Evolutionary conservation across 2,888 invertebrate species (phyloP), one percentile per base, ranked within the genome.

Genomic region (Cheilosia grossa): DNA sequence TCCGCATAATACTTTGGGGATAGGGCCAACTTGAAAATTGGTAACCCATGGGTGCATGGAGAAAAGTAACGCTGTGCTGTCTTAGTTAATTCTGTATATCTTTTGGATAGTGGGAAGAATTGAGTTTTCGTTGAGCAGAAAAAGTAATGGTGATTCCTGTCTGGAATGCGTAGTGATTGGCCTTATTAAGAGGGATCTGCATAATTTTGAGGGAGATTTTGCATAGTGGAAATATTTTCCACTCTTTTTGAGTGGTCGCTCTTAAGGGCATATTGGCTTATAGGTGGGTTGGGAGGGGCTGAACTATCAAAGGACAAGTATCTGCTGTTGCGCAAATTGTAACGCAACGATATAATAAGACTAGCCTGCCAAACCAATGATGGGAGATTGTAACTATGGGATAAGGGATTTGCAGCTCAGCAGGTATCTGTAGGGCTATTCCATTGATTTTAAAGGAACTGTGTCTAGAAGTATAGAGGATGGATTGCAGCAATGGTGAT

Each of bases 1-100:
- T 67, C 54, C 54, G 1, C 67, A 44, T 67, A 56, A 56, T 30
- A 17, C 53, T 53, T 54, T 42, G 10, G 54, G 17, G 47, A 21
- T 19, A 7, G 19, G 15, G 44, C 17, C 30, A 67, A 19, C 30
- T 56, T 56, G 54, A 44, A 67, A 44, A 56, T 44, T 54, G 27
- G 13, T 27, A 42, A 44, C 19, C 54, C 19, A 37, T 30, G 30
- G 42, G 21, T 37, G 24, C 10, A 6, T 2, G 19, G 17, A 21
- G n/a, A 64, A 37, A 47, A 51, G 0, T n/a, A 21, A 27, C 13
- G 9, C 24, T 27, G n/a, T 40, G 33, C 42, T 42, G 17, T 30
- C 21, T 44, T 3, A 47, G 27, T 37, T 40, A 66, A 53, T 66
- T 66, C 49, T 37, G 19, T 33, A 37, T n/a, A 9, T 6, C 64